Conservation (phyloP, 2,113 vertebrate genomes). For the Ceyx cyanopectus region DNA sequence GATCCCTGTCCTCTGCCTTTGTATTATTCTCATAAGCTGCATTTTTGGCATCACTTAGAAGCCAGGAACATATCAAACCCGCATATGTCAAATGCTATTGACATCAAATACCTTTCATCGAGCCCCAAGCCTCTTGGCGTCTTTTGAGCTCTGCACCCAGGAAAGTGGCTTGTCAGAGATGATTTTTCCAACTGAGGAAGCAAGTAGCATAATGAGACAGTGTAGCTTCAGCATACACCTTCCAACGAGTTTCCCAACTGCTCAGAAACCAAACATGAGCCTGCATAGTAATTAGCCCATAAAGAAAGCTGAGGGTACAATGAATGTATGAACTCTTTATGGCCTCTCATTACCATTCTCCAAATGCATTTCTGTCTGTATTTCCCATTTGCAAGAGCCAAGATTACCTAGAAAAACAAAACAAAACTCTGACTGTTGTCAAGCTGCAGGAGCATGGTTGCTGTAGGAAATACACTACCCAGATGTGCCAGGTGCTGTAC, state of each 20-base stretch:
- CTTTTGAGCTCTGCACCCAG: slow-evolving; percentile 71
- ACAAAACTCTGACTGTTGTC: not conserved
- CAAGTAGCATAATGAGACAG: slow-evolving; percentile 76
- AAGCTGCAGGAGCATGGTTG: fast-evolving
- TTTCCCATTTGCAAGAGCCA: not conserved
- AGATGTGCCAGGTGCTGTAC: not conserved
- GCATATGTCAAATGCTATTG: slow-evolving; percentile 80
- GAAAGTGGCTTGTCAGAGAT: slow-evolving; percentile 86
- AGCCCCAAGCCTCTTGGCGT: slow-evolving; percentile 65
- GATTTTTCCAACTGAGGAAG: slow-evolving; percentile 80
- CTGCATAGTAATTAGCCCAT: slow-evolving; percentile 62
- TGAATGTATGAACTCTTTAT: not conserved
- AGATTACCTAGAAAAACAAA: not conserved
- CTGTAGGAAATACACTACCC: not conserved
- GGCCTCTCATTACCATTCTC: not conserved
- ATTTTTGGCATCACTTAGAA: slow-evolving; percentile 70
- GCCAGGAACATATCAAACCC: slow-evolving; percentile 80
- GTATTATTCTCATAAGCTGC: slow-evolving; percentile 76
- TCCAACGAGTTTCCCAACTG: slow-evolving; percentile 52
- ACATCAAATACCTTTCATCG: slow-evolving; percentile 80
- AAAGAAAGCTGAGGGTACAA: not conserved
- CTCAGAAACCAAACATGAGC: slow-evolving; percentile 48
- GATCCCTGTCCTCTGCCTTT: slow-evolving; percentile 69
- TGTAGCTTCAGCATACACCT: slow-evolving; percentile 64
- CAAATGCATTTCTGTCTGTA: not conserved